Percentiles rank a stretch among this genome's conserved stretches.
Evolutionary conservation across 2,797 vertebrate genomes (phyloP).

Genomic region (Thaleichthys pacificus): DNA sequence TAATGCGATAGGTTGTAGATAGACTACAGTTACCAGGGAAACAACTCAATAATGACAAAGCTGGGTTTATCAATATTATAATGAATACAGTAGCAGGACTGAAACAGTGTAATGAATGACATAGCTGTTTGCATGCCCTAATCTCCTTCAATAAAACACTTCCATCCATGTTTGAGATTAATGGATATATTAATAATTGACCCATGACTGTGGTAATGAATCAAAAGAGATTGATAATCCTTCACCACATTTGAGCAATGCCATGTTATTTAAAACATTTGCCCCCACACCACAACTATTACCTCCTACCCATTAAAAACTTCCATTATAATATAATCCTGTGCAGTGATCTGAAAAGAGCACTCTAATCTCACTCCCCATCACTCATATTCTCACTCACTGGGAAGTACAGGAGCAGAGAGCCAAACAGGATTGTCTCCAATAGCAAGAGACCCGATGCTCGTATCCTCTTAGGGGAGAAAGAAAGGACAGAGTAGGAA

Average conservation of each 20-base stretch:
- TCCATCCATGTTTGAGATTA: constrained; percentile 1
- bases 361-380: constrained; percentile 52
- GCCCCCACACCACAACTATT: constrained; percentile 19
- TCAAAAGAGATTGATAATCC: constrained; percentile 46
- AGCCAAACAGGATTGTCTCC: constrained; percentile 92
- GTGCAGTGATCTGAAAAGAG: constrained; percentile 65
- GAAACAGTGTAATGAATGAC: constrained; percentile 13
- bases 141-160: neutral
- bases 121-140: neutral
- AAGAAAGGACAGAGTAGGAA: constrained; percentile 19
- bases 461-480: constrained; percentile 81
- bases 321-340: constrained; percentile 66
- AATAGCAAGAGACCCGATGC: constrained; percentile 88
- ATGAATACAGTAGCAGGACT: neutral
- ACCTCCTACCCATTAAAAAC: constrained; percentile 38
- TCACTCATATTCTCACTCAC: constrained; percentile 72
- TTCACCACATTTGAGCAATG: constrained; percentile 20
- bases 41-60: neutral
- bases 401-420: constrained; percentile 94
- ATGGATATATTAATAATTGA: constrained; percentile 26
- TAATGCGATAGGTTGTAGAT: too few relatives aligned
- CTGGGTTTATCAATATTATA: neutral
- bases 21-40: neutral
- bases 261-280: constrained; percentile 43
- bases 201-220: constrained; percentile 49